phyloP scores from a whole-genome alignment of 2,888 invertebrate species.

The Entomobrya proxima region DNA sequence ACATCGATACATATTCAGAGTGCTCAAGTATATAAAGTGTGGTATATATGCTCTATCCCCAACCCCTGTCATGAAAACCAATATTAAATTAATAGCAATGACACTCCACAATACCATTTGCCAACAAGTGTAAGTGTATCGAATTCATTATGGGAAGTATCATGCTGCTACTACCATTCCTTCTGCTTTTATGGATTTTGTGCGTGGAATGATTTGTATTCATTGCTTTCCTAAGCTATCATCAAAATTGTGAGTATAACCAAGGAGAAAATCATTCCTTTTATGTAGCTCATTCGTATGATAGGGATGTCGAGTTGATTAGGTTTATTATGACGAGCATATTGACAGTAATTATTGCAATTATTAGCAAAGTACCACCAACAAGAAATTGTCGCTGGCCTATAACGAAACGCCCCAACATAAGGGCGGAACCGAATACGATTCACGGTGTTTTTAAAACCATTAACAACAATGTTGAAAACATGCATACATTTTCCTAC shows the following conservation, averaged over 20 bases:
- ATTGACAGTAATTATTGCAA: conserved; percentile 29
- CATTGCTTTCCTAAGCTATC: not conserved
- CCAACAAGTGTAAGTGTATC: not conserved
- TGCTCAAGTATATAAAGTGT: conserved; percentile 2
- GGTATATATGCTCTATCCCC: not conserved
- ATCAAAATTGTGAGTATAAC: not conserved
- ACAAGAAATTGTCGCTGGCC: too few species aligned
- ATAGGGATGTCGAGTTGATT: conserved; percentile 17
- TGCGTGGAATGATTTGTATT: conserved; percentile 32
- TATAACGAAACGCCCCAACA: not conserved
- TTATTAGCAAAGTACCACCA: not conserved
- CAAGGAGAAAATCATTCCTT: not conserved
- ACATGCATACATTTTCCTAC: too few species aligned
- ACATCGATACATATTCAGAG: not conserved
- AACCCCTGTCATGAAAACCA: conserved; percentile 26
- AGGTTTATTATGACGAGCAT: conserved; percentile 1
- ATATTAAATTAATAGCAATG: conserved; percentile 27
- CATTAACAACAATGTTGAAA: too few species aligned
- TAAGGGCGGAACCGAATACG: not conserved
- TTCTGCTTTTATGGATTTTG: conserved; percentile 27
- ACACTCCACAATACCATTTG: not conserved
- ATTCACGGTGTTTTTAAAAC: not conserved
- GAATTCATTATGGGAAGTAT: conserved; percentile 9
- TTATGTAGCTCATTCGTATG: not conserved
- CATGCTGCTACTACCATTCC: conserved; percentile 1